Base-by-base conservation (phyloP, 92 coral and sea anemone genomes). In the Zoanthus gigantus region DNA sequence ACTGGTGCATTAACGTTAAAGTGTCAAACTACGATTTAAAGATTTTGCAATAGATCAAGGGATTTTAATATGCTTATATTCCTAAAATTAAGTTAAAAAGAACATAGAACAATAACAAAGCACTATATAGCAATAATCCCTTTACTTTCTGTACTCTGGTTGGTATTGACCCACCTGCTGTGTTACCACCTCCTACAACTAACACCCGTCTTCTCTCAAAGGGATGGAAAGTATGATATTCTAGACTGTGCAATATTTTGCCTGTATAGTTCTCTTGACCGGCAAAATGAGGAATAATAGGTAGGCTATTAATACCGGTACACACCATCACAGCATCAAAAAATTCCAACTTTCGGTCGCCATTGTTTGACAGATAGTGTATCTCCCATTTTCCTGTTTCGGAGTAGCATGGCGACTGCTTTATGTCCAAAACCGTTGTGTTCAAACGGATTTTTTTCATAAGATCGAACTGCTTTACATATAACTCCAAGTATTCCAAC, bases 311-410 rank as follows among this genome's bases (percentile, higher is more conserved):
- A 2, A 82, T 80, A 42, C 99, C 98, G 75, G 87, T 71, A 63
- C 98, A 95, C 69, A 94, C 94, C 98, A 97, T 92, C 14, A 97
- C 96, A 34, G 92, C 92, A 82, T 95, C 98, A 77, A 91, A 97
- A 71, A 84, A 82, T 69, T 91, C 94, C 31, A 87, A 89, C 37
- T 48, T 71, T 42, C 60, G 77, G 1, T 87, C 90, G 31, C 18
- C 86, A 56, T 76, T 54, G 67, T 76, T 52, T 58, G 81, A 52
- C 47, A 60, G 82, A 68, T 87, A 93, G 48, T 81, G 88, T 16
- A 95, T 81, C 67, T 79, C 92, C 98, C 98, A 97, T 87, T 90
- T 93, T 14, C 96, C 99, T 67, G 94, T 86, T 11, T 86, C 86
- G 28, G 87, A 90, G 44, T 78, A 8, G 69, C 86, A 77, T 28